These are phyloP conservation scores for Myotis findleyi DNA, from an alignment of 2,797 vertebrate genomes.

Conservation along the genomic window DNA sequence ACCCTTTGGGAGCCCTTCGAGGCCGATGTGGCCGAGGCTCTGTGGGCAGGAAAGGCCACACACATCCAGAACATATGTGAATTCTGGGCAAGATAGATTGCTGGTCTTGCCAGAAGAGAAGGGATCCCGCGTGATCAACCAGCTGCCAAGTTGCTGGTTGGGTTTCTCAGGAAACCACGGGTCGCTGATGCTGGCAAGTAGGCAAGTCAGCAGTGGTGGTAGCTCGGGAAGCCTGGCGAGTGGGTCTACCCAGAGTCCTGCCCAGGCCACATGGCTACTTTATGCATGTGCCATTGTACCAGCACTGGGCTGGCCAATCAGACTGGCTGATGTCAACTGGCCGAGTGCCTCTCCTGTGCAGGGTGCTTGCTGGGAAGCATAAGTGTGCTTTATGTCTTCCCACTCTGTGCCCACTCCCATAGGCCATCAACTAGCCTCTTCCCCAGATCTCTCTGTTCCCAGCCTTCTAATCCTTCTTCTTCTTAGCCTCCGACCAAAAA, in stretches of 20 bases:
- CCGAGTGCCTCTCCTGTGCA: neutral
- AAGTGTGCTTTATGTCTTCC: neutral
- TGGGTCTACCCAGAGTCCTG: fast-evolving
- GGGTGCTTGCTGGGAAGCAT: neutral
- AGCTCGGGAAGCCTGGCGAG: neutral
- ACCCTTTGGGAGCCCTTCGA: neutral
- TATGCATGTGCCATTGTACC: fast-evolving
- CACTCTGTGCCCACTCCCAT: neutral
- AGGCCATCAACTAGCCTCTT: neutral
- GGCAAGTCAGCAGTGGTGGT: neutral
- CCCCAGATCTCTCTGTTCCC: neutral
- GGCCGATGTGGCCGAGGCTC: neutral
- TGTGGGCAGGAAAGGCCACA: neutral
- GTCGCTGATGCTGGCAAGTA: neutral
- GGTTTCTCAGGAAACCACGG: neutral
- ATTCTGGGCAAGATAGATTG: neutral
- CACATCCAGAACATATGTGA: fast-evolving
- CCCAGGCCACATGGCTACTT: neutral
- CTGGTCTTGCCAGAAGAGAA: neutral
- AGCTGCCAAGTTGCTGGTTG: neutral
- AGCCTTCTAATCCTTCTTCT: neutral
- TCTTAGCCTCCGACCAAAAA: neutral
- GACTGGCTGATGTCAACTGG: neutral
- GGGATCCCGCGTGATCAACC: fast-evolving
- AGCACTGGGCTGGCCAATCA: neutral